These are phyloP conservation scores for Netelia melanura DNA, from an alignment of 2,888 invertebrate species.

Conservation along the genomic window DNA sequence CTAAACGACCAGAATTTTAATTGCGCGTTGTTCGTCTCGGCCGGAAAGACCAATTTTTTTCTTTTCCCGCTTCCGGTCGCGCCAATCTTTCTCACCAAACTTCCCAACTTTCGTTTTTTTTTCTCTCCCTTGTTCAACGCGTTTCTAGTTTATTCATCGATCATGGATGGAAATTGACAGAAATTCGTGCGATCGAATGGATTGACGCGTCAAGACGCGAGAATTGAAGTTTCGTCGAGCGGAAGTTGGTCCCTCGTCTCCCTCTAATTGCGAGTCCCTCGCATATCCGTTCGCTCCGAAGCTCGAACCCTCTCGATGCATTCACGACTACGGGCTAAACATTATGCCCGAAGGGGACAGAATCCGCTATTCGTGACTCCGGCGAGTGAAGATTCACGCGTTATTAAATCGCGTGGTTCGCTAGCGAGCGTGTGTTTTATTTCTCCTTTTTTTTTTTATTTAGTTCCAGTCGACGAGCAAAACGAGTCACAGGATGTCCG, in stretches of 20 bases:
- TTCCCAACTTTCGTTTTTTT: too few species aligned
- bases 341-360: not conserved
- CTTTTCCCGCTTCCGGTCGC: not conserved
- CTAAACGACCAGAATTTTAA: not conserved
- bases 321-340: not conserved
- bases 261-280: not conserved
- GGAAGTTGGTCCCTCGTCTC: constrained; percentile 70
- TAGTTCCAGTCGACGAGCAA: constrained; percentile 59
- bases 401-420: constrained; percentile 17
- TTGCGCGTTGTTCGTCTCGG: not conserved
- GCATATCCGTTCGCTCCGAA: not conserved
- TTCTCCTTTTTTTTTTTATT: constrained; percentile 18
- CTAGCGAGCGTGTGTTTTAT: constrained; percentile 1
- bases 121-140: too few species aligned
- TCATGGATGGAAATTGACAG: too few species aligned
- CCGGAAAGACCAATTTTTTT: constrained; percentile 3
- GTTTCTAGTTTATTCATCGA: too few species aligned
- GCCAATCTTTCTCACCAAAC: too few species aligned
- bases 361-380: constrained; percentile 12
- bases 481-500: constrained; percentile 62
- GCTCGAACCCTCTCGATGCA: not conserved
- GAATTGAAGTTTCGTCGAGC: constrained; percentile 67
- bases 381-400: constrained; percentile 1
- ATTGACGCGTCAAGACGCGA: not conserved
- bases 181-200: not conserved